A percentile compares a stretch with the other conserved stretches of the same genome.
These are phyloP conservation scores for Physocephala rufipes DNA, from an alignment of 2,888 invertebrate genomes.

Conservation along the genomic window DNA sequence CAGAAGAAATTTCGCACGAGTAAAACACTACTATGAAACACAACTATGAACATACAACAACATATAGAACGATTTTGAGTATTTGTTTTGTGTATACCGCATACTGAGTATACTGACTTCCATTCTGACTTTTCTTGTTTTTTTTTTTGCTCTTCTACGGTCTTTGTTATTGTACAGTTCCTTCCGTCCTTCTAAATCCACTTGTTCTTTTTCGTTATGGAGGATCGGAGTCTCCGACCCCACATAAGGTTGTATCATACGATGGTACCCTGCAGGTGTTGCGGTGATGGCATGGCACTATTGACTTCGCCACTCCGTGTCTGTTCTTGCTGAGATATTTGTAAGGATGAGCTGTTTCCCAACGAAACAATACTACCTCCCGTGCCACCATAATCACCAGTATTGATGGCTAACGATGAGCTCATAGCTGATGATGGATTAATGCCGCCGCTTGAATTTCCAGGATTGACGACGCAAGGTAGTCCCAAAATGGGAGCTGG, in stretches of 20 bases:
- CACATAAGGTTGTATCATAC: slow-evolving; percentile 96
- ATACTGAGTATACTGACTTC: no score
- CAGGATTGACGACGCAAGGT: slow-evolving; percentile 57
- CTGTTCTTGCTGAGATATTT: slow-evolving; percentile 66
- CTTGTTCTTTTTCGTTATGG: slow-evolving; percentile 71
- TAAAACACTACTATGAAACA: no score
- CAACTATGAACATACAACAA: no score
- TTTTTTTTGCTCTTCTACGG: no score
- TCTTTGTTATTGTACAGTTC: neutral
- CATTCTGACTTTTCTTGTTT: no score
- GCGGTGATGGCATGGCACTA: slow-evolving; percentile 67
- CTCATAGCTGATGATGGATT: slow-evolving; percentile 63
- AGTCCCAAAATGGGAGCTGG: slow-evolving; percentile 64
- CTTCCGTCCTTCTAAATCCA: slow-evolving; percentile 60
- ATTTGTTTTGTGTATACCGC: no score
- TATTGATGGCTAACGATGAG: slow-evolving; percentile 60
- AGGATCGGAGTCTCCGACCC: slow-evolving; percentile 86
- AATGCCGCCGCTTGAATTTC: slow-evolving; percentile 61
- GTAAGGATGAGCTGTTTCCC: slow-evolving; percentile 69
- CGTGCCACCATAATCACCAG: slow-evolving; percentile 65
- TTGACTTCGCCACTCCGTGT: slow-evolving; percentile 56
- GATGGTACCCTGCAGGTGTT: slow-evolving; percentile 87
- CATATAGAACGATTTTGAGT: no score
- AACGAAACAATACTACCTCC: slow-evolving; percentile 57
- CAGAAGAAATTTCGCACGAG: no score